Evolutionary conservation across 1,140 invertebrate genomes (phyloP).

Genomic region (Neodiprion virginianus): DNA sequence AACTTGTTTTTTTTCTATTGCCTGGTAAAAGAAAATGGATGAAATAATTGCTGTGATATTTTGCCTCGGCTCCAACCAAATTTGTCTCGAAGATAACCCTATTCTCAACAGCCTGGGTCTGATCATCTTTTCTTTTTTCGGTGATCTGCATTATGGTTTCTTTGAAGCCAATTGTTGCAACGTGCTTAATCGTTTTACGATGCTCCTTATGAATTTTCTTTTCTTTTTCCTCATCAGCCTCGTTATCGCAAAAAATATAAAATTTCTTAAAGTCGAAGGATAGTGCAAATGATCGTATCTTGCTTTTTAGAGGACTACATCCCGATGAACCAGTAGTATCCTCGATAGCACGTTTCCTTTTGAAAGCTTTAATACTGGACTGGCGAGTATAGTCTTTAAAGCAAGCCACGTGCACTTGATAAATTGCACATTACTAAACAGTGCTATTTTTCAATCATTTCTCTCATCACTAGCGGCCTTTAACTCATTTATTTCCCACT

Average conservation of each 20-base stretch:
- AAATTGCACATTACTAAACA: not conserved
- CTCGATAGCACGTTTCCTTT: not conserved
- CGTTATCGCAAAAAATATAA: constrained; percentile 45
- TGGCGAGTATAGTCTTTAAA: not conserved
- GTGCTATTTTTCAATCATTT: not conserved
- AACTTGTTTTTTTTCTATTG: not conserved
- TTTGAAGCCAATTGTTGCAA: not conserved
- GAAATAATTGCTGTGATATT: constrained; percentile 3
- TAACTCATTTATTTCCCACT: not conserved
- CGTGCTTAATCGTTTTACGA: not conserved
- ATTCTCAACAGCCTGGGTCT: not conserved
- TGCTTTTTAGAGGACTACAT: not conserved
- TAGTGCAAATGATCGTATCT: not conserved
- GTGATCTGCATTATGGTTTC: not conserved
- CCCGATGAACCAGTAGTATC: not conserved
- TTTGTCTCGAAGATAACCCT: not conserved
- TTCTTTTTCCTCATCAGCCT: not conserved
- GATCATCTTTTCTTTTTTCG: not conserved
- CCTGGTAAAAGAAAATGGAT: not conserved
- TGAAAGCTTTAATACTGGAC: not conserved
- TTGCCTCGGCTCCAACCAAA: constrained; percentile 6
- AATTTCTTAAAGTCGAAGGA: constrained; percentile 42
- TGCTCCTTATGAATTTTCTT: not conserved
- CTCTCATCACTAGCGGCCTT: not conserved
- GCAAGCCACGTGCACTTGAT: not conserved